These are phyloP conservation scores for Eurystomus gularis DNA, from an alignment of 2,113 vertebrate species.

Conservation along the genomic window DNA sequence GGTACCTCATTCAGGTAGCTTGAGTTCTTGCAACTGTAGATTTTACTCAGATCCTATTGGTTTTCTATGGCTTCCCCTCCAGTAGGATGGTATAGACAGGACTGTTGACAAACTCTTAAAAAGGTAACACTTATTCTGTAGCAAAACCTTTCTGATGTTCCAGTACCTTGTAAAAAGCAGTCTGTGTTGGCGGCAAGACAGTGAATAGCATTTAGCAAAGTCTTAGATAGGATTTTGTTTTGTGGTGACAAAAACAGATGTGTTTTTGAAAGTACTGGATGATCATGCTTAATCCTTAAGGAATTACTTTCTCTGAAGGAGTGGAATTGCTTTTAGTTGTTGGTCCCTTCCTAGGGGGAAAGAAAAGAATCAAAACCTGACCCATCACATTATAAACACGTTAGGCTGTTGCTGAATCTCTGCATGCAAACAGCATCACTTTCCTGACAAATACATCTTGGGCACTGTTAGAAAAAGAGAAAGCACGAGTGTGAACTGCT, in stretches of 20 bases:
- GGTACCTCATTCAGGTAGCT: background rate
- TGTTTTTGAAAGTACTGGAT: background rate
- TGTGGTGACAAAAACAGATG: background rate
- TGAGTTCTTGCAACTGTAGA: accelerated
- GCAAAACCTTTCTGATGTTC: background rate
- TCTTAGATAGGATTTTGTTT: background rate
- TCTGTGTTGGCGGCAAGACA: background rate
- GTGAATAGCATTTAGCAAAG: background rate
- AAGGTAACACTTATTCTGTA: background rate
- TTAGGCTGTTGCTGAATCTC: background rate
- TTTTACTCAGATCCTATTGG: background rate
- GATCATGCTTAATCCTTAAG: background rate
- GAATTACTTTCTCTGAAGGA: background rate
- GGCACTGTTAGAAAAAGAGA: background rate
- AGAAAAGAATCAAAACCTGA: background rate
- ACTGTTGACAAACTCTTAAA: background rate
- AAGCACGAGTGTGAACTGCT: background rate
- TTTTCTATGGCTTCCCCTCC: background rate
- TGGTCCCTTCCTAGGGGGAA: background rate
- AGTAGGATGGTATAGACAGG: background rate
- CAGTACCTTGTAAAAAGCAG: background rate
- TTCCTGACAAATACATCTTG: background rate
- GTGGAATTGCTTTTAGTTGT: background rate
- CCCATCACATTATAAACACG: background rate
- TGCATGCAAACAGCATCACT: background rate